Base-by-base conservation (phyloP, 2,797 vertebrate genomes). In the Falco peregrinus region DNA sequence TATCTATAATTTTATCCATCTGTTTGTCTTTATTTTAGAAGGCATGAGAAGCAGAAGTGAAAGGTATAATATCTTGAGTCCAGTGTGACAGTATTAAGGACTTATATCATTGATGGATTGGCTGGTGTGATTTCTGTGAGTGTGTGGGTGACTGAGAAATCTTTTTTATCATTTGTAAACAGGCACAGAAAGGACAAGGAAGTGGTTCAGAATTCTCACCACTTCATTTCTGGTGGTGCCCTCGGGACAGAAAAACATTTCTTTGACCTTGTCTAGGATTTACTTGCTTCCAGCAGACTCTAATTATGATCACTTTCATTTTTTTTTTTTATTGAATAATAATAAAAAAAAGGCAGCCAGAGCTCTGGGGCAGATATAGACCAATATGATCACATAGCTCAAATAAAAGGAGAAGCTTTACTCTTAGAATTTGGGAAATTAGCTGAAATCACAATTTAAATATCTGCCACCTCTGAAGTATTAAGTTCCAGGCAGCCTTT, bases 211-310 rank as follows among this genome's bases (percentile, higher is more conserved):
- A 86, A 59, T 53, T 74, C 60, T 69, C 33, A 35, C 43, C 16
- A 35, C 73, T 96, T 69, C 31, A 24, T 93, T 71, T 84, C 16
- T 43, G 4, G 2, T 28, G 64, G 56, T 65, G 47, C 68, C 43
- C 54, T 70, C 10, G 19, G 76, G 84, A 71, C 84, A 76, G 53
- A 29, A 56, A 76, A 95, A 83, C 39, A 29, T 91, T 95, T 83
- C 43, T 94, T 79, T 96, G 85, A 95, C 88, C 77, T 97, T 97
- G 82, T 61, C 77, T 95, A 86, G 68, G 48, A 69, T 93, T 90
- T 88, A 47, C 53, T 71, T 84, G 43, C 70, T 96, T 96, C 68
- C 59, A 54, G 25, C 41, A 75, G 57, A 31, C 28, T 92, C 53
- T 80, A 86, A 92, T 96, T 84, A 89, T 25, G 21, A 89, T 43